A percentile compares a stretch with the other conserved stretches of the same genome.
phyloP scores from a whole-genome alignment of 1,140 invertebrate genomes.

The Homarus americanus region DNA sequence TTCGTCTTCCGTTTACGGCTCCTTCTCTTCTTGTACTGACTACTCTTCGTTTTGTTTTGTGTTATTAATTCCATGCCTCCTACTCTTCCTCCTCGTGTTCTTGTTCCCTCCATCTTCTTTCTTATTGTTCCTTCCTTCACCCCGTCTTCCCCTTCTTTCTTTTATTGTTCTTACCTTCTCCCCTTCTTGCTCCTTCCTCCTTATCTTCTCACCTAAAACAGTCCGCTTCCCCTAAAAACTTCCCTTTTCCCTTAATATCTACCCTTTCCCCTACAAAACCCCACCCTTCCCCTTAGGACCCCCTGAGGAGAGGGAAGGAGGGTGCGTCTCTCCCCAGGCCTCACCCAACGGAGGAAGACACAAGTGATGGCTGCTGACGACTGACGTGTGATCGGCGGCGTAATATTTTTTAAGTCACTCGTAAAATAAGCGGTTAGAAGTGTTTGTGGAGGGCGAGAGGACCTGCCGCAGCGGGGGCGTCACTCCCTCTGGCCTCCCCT shows the following conservation, averaged over 20 bases:
- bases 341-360: too few species aligned
- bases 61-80: background rate
- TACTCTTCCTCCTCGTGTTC: background rate
- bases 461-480: too few species aligned
- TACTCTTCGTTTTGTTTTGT: background rate
- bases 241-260: background rate
- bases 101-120: background rate
- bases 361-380: background rate
- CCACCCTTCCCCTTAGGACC: background rate
- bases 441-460: background rate
- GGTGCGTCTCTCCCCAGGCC: background rate
- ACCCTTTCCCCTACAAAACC: background rate
- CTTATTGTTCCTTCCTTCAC: background rate
- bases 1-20: background rate
- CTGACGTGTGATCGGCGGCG: background rate
- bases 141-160: background rate
- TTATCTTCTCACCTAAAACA: background rate
- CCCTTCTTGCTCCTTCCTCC: background rate
- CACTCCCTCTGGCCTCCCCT: too few species aligned
- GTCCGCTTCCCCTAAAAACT: too few species aligned
- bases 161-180: background rate
- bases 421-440: background rate
- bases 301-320: background rate
- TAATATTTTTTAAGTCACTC: background rate
- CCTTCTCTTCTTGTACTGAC: too few species aligned